A percentile compares a stretch with the other conserved stretches of the same genome.
These are phyloP conservation scores for Molossus alvarezi DNA, from an alignment of 2,797 vertebrate species.

Conservation along the genomic window DNA sequence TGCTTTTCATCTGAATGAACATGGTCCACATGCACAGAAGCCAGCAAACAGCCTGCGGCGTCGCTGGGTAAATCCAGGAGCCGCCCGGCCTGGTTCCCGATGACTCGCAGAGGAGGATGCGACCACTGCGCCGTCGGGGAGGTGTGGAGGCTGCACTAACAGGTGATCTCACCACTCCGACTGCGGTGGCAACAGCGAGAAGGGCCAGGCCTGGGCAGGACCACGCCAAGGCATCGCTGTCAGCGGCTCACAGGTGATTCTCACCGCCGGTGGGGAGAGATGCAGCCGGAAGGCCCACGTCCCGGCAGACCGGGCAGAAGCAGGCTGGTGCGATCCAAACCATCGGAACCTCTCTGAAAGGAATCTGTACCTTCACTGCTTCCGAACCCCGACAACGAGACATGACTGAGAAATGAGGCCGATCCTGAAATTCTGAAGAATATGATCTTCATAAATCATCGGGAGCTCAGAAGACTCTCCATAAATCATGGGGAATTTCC, in stretches of 20 bases:
- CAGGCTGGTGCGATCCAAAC: slow-evolving; percentile 33
- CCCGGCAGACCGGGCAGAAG: neutral
- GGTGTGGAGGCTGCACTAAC: no score
- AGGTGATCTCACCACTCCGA: no score
- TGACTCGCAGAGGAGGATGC: neutral
- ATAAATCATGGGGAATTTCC: slow-evolving; percentile 62
- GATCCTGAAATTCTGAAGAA: slow-evolving; percentile 59
- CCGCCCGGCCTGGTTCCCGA: neutral
- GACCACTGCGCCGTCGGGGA: neutral
- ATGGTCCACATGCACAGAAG: neutral
- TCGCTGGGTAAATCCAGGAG: no score
- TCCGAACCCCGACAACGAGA: slow-evolving; percentile 4
- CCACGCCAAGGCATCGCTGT: no score
- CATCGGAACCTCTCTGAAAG: slow-evolving; percentile 11
- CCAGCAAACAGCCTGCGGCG: neutral
- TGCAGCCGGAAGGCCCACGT: no score
- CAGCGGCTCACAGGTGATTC: neutral
- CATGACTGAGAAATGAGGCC: slow-evolving; percentile 47
- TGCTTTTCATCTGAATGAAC: neutral
- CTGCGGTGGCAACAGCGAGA: neutral
- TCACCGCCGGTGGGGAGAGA: neutral
- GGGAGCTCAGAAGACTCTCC: slow-evolving; percentile 35
- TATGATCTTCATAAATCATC: slow-evolving; percentile 9
- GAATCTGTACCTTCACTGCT: neutral
- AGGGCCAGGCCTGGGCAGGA: no score